Evolutionary conservation across 2,113 vertebrate species (phyloP), one percentile per base, ranked within the genome.

Genomic region (Paramisgurnus dabryanus): DNA sequence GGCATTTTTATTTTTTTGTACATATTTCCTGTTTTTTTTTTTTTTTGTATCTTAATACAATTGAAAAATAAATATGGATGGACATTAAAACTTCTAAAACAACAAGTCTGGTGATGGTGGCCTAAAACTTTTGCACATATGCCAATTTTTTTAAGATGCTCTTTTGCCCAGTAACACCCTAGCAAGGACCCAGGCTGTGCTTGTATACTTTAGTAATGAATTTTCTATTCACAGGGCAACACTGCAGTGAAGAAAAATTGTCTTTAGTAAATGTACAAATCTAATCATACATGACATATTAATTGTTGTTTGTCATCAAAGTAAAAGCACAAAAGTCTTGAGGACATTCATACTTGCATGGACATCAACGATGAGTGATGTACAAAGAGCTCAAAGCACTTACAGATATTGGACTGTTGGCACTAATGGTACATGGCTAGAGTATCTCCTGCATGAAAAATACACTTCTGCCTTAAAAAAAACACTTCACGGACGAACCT

Each of bases 291-390:
- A 18, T 0, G 9, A 12, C 17, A 58, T 58, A n/a, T 58, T 18
- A 58, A n/a, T 15, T 58, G n/a, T 58, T 18, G 7, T 18, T n/a
- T 18, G n/a, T 47, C 45, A 8, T 47, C 45, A 47, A 5, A 22
- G 34, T 79, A 82, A 86, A 81, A 78, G 84, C 49, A 79, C 84
- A 80, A 77, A 53, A 53, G 55, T 58, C 49, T 12, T 89, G 82
- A 83, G 85, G 89, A 82, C 84, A 84, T 81, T 86, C 78, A 83
- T 85, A 87, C 79, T 87, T 82, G 84, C 85, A 81, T 86, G 86
- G 81, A 86, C 89, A 88, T 66, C 85, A 91, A 89, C 89, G 88
- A 89, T 86, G 91, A 91, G 85, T 87, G 88, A 87, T 81, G 43
- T 90, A 88, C 87, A 43, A 82, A 69, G 80, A 50, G 83, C 75